A percentile compares a stretch with the other conserved stretches of the same genome.
Evolutionary conservation across 1,140 invertebrate species (phyloP).

Genomic region (Aphaenogaster floridana): DNA sequence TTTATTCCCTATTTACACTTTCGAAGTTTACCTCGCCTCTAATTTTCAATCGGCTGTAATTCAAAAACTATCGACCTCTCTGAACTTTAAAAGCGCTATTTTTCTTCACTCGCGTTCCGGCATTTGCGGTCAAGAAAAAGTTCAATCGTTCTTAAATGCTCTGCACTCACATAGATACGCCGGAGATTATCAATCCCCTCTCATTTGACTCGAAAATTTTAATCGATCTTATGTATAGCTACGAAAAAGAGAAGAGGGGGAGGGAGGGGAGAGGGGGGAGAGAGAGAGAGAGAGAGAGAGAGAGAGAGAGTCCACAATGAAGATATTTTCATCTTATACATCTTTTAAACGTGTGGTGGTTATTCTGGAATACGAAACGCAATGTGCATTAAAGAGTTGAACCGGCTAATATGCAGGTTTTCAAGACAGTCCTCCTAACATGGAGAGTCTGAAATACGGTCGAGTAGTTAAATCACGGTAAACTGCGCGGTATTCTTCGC

Average conservation of each 20-base stretch:
- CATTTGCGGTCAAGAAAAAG: slow-evolving; percentile 24
- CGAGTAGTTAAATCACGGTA: slow-evolving; percentile 56
- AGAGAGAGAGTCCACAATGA: neutral
- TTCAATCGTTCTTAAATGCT: neutral
- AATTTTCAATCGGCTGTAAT: slow-evolving; percentile 58
- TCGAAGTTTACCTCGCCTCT: slow-evolving; percentile 34
- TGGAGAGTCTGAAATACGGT: slow-evolving; percentile 27
- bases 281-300: neutral
- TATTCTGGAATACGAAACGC: neutral
- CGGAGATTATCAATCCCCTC: neutral
- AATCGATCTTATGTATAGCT: neutral
- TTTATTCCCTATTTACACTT: slow-evolving; percentile 58
- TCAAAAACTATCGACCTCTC: slow-evolving; percentile 51
- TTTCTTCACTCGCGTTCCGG: slow-evolving; percentile 36
- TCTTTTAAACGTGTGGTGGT: neutral
- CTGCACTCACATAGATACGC: neutral
- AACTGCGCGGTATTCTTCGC: slow-evolving; percentile 48
- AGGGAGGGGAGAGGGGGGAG: no score
- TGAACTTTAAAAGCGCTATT: slow-evolving; percentile 55
- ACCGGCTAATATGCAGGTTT: neutral
- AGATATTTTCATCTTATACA: neutral
- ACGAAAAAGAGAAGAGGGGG: neutral
- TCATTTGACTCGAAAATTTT: neutral
- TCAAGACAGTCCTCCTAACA: slow-evolving; percentile 20
- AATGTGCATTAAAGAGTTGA: neutral